These are phyloP conservation scores for Hozukius guyotensis DNA, from an alignment of 2,797 vertebrate species.

Conservation along the genomic window DNA sequence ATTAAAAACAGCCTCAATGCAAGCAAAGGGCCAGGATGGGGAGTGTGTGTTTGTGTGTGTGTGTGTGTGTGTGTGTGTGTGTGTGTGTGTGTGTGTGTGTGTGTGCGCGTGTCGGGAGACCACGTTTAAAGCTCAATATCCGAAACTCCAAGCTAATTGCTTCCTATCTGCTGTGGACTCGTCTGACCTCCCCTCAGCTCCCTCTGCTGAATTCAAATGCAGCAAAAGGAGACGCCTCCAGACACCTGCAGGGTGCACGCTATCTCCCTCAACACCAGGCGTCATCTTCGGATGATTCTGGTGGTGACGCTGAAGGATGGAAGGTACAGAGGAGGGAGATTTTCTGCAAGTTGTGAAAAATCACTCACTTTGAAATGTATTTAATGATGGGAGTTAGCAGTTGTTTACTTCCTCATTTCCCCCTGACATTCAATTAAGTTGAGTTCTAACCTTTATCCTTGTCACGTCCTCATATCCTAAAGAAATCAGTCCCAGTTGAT, in stretches of 20 bases:
- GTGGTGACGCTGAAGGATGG: background rate
- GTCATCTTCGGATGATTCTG: background rate
- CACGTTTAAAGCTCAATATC: conserved; percentile 33
- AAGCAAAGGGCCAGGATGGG: background rate
- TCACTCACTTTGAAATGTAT: background rate
- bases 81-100: background rate
- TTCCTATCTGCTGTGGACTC: conserved; percentile 30
- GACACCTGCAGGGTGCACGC: background rate
- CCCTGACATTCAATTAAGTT: background rate
- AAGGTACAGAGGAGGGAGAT: background rate
- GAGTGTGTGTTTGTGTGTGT: background rate
- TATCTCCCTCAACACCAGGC: background rate
- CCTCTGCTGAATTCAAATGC: conserved; percentile 6
- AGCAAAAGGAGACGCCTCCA: background rate
- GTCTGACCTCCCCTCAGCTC: conserved; percentile 18
- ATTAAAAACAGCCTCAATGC: background rate
- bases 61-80: too few species aligned
- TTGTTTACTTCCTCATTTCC: too few species aligned
- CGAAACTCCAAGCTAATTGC: conserved; percentile 44
- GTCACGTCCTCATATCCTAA: background rate
- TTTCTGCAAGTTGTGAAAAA: background rate
- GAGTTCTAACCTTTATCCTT: background rate
- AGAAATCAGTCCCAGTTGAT: background rate
- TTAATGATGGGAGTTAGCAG: background rate
- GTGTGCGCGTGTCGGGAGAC: background rate